A percentile compares a stretch with the other conserved stretches of the same genome.
phyloP scores from a whole-genome alignment of 2,797 vertebrate species.

The Propithecus deckenii region DNA sequence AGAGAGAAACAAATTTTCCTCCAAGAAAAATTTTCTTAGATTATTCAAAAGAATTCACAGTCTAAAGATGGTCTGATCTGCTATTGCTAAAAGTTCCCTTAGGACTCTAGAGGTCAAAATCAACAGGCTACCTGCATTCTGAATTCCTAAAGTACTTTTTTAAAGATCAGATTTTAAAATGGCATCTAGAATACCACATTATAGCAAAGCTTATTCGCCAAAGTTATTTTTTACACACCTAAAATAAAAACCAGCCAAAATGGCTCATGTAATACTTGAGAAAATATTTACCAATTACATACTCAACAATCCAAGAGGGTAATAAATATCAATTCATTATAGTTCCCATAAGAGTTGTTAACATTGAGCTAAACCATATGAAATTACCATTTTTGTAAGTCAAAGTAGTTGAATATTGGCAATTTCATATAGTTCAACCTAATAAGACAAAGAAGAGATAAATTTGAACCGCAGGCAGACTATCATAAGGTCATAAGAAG shows the following conservation, averaged over 20 bases:
- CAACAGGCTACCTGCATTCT: constrained; percentile 7
- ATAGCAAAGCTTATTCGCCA: constrained; percentile 38
- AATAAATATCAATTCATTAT: constrained; percentile 44
- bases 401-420: constrained; percentile 13
- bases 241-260: constrained; percentile 53
- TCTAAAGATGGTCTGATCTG: constrained; percentile 23
- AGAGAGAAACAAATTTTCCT: constrained; percentile 40
- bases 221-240: constrained; percentile 45
- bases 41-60: constrained; percentile 46
- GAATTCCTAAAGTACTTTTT: constrained; percentile 39
- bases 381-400: constrained; percentile 38
- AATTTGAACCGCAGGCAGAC: constrained; percentile 11
- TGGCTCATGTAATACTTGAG: constrained; percentile 9
- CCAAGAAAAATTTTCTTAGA: constrained; percentile 26
- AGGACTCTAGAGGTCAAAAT: constrained; percentile 27
- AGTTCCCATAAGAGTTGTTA: constrained; percentile 41
- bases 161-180: constrained; percentile 50
- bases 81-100: constrained; percentile 26
- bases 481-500: neutral
- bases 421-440: constrained; percentile 46
- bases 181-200: constrained; percentile 28
- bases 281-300: constrained; percentile 61
- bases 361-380: constrained; percentile 42
- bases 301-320: constrained; percentile 19
- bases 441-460: constrained; percentile 41